These are phyloP conservation scores for Calephelis perditalis DNA, from an alignment of 2,888 invertebrate genomes.

Conservation along the genomic window DNA sequence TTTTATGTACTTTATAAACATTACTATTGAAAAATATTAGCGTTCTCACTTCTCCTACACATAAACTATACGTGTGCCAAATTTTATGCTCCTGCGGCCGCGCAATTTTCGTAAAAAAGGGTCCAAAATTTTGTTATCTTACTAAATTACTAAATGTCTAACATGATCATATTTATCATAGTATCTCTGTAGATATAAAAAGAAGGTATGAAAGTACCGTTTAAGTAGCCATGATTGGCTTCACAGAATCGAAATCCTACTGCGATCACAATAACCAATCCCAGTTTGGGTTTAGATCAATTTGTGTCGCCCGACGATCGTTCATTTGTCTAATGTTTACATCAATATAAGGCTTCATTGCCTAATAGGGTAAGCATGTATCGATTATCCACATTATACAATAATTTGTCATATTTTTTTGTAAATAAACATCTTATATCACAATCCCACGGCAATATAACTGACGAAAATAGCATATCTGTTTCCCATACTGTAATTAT, in stretches of 20 bases:
- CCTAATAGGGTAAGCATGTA: not conserved
- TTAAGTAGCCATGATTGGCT: no score
- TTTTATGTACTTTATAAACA: no score
- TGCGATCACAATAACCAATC: not conserved
- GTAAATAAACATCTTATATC: constrained; percentile 15
- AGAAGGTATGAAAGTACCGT: no score
- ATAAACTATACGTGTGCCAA: no score
- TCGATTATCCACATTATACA: constrained; percentile 8
- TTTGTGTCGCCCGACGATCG: not conserved
- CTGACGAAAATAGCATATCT: constrained; percentile 38
- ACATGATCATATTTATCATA: no score
- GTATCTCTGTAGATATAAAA: no score
- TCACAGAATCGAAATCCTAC: not conserved
- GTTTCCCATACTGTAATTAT: constrained; percentile 42
- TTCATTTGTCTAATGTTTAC: not conserved
- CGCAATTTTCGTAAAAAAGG: no score
- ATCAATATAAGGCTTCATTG: not conserved
- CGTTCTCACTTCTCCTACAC: no score
- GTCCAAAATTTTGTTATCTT: no score
- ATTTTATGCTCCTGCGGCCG: no score
- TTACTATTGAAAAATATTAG: no score
- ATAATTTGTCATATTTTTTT: constrained; percentile 9
- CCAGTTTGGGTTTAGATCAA: not conserved
- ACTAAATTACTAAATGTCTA: no score
- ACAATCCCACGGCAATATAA: constrained; percentile 44